Percentiles rank a stretch among this genome's conserved stretches.
These are phyloP conservation scores for Neodiprion pinetum DNA, from an alignment of 1,140 invertebrate genomes.

Conservation along the genomic window DNA sequence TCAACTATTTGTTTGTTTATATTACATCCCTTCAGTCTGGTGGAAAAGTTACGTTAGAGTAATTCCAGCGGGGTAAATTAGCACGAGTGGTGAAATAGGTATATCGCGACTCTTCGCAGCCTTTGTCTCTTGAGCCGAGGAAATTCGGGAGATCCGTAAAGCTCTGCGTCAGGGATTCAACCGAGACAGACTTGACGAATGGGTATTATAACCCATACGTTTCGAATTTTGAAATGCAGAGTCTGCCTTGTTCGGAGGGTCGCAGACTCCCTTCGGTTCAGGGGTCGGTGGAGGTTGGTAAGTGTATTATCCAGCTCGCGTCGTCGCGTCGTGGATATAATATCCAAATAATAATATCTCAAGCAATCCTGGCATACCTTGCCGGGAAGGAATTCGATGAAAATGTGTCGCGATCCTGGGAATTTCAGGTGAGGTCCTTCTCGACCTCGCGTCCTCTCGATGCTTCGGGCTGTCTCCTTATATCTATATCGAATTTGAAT, in stretches of 20 bases:
- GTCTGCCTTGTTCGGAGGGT: not conserved
- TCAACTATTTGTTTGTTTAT: too few species aligned
- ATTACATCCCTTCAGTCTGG: too few species aligned
- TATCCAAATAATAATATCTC: slow-evolving; percentile 58
- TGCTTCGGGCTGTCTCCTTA: not conserved
- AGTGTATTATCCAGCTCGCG: slow-evolving; percentile 48
- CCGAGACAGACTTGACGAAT: not conserved
- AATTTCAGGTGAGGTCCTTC: slow-evolving; percentile 47
- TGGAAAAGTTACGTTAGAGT: not conserved
- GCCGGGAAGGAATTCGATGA: slow-evolving; percentile 51
- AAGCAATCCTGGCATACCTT: slow-evolving; percentile 34
- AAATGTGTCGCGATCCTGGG: slow-evolving; percentile 51
- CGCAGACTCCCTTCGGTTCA: not conserved
- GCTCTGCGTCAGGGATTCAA: slow-evolving; percentile 30
- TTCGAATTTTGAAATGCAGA: too few species aligned
- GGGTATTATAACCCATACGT: too few species aligned
- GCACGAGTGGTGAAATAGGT: too few species aligned
- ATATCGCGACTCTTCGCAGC: too few species aligned
- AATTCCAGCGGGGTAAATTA: not conserved
- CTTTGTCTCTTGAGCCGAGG: not conserved
- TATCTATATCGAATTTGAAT: slow-evolving; percentile 4
- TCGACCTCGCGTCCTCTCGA: slow-evolving; percentile 32
- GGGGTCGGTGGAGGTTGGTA: slow-evolving; percentile 17
- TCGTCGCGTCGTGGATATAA: slow-evolving; percentile 39
- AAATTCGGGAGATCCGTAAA: slow-evolving; percentile 9